phyloP scores from a whole-genome alignment of 2,797 vertebrate species.

The Notolabrus celidotus region DNA sequence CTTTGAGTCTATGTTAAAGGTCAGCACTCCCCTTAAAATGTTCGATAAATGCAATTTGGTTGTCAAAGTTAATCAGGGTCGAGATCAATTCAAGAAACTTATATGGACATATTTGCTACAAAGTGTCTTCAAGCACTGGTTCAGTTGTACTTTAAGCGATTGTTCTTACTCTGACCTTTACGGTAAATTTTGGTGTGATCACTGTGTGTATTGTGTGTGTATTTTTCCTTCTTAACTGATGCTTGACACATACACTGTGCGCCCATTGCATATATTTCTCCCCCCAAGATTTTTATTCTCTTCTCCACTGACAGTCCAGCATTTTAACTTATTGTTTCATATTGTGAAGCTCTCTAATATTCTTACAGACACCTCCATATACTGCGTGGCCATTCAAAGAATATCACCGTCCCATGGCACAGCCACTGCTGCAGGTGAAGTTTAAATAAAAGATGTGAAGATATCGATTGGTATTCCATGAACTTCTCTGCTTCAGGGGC shows the following conservation, averaged over 20 bases:
- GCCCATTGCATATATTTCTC: background rate
- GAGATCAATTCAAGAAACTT: background rate
- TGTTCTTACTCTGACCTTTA: background rate
- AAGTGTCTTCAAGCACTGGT: background rate
- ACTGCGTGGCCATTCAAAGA: conserved; percentile 11
- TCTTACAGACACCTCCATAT: conserved; percentile 10
- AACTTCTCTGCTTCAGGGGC: conserved; percentile 42
- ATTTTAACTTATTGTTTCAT: background rate
- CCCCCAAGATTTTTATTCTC: background rate
- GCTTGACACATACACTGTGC: background rate
- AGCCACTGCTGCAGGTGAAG: conserved; percentile 57
- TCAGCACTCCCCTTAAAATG: background rate
- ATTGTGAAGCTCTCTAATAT: conserved; percentile 1
- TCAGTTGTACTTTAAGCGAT: background rate
- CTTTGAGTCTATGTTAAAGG: background rate
- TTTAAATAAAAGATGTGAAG: conserved; percentile 75
- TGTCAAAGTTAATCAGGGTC: background rate
- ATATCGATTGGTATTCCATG: conserved; percentile 66
- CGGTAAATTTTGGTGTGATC: background rate
- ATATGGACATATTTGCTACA: background rate
- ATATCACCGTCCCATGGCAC: conserved; percentile 19
- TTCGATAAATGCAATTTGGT: background rate
- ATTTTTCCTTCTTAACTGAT: background rate
- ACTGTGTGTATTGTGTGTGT: background rate
- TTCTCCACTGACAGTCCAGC: background rate